Evolutionary conservation across 2,888 invertebrate species (phyloP).

Genomic region (Lepidochrysops patricia): DNA sequence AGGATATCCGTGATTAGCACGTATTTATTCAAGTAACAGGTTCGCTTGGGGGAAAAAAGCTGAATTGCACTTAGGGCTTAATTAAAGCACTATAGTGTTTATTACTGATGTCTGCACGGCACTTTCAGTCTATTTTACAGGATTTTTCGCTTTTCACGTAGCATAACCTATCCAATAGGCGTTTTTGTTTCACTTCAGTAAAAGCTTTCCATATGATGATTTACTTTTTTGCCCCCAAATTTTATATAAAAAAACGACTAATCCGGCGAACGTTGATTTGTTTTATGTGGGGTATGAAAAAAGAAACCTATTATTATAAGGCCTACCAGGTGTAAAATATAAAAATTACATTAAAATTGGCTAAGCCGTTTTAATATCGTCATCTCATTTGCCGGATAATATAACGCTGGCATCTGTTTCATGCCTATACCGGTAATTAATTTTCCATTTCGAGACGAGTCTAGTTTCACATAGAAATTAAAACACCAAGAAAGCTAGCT

Average conservation of each 20-base stretch:
- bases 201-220: no score
- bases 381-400: not conserved
- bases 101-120: not conserved
- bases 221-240: no score
- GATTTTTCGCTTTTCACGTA: no score
- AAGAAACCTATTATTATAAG: no score
- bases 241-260: no score
- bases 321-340: no score
- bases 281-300: no score
- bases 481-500: not conserved
- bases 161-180: no score
- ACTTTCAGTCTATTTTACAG: no score
- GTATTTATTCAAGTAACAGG: not conserved
- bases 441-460: not conserved
- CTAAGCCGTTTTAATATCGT: not conserved
- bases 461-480: constrained; percentile 10
- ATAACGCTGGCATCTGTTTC: not conserved
- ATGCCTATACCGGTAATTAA: not conserved
- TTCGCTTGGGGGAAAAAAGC: not conserved
- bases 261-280: no score
- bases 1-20: not conserved
- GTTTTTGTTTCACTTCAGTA: no score
- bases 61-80: not conserved
- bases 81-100: not conserved
- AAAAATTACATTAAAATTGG: no score